A percentile compares a stretch with the other conserved stretches of the same genome.
Conservation (phyloP, 1,140 invertebrate species). For the Hestina assimilis region DNA sequence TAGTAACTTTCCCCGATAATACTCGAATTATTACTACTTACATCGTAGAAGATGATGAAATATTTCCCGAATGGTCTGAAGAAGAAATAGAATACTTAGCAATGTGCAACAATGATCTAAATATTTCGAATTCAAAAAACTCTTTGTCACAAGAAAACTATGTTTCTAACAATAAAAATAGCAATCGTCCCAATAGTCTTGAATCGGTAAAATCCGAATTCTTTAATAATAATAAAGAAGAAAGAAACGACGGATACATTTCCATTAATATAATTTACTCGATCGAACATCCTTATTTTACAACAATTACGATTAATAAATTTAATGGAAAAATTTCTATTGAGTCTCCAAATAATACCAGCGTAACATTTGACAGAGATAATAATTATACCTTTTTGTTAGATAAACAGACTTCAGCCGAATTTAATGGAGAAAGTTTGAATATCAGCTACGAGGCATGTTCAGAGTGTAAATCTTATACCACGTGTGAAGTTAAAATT, state of each 20-base stretch:
- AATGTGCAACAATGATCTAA: conserved; percentile 31
- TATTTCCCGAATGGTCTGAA: conserved; percentile 62
- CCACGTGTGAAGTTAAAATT: conserved; percentile 50
- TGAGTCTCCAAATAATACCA: conserved; percentile 55
- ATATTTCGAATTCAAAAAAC: not conserved
- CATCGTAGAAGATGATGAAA: conserved; percentile 64
- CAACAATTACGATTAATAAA: conserved; percentile 73
- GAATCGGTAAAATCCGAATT: not conserved
- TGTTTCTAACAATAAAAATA: not conserved
- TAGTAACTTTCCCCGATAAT: conserved; percentile 71
- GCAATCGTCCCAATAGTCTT: not conserved
- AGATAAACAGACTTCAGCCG: conserved; percentile 45
- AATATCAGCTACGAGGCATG: conserved; percentile 50
- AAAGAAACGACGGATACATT: conserved; percentile 68
- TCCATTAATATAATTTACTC: conserved; percentile 72
- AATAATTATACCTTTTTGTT: conserved; percentile 52
- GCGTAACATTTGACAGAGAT: conserved; percentile 41
- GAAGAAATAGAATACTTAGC: conserved; percentile 52
- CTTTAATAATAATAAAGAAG: not conserved
- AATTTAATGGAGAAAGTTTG: conserved; percentile 52
- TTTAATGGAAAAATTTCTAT: conserved; percentile 48
- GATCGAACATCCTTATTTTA: conserved; percentile 78
- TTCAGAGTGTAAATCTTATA: conserved; percentile 43
- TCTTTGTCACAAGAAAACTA: not conserved
- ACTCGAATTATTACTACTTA: conserved; percentile 74